These are phyloP conservation scores for Tolmerus cingulatus DNA, from an alignment of 2,888 invertebrate genomes.

Conservation along the genomic window DNA sequence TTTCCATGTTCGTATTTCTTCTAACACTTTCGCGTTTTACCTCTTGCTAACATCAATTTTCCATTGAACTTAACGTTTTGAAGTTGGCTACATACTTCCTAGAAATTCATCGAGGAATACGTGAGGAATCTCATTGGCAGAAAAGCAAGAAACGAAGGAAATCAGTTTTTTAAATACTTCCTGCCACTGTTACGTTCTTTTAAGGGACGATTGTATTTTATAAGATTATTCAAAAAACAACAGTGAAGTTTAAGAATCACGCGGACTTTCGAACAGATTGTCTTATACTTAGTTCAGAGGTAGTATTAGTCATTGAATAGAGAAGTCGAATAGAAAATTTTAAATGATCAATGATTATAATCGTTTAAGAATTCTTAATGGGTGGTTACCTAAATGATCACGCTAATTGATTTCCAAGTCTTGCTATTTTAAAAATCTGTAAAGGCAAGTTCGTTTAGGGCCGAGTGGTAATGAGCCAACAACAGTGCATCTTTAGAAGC, in stretches of 20 bases:
- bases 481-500: background rate
- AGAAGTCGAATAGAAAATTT: background rate
- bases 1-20: slow-evolving; percentile 21
- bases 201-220: background rate
- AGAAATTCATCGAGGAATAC: background rate
- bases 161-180: slow-evolving; percentile 23
- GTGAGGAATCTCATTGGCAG: background rate
- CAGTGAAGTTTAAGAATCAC: background rate
- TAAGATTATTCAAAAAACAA: slow-evolving; percentile 6
- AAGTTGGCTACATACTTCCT: background rate
- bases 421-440: background rate
- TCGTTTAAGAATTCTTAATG: background rate
- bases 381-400: background rate
- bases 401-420: background rate
- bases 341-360: background rate
- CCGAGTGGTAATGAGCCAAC: background rate
- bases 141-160: background rate
- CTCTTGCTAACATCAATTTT: background rate
- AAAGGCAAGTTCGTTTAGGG: background rate
- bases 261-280: background rate
- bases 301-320: background rate
- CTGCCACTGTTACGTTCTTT: background rate
- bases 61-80: slow-evolving; percentile 14
- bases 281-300: background rate
- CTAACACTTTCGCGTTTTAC: slow-evolving; percentile 11